phyloP scores from a whole-genome alignment of 2,888 invertebrate genomes.

The Phaedon cochleariae region DNA sequence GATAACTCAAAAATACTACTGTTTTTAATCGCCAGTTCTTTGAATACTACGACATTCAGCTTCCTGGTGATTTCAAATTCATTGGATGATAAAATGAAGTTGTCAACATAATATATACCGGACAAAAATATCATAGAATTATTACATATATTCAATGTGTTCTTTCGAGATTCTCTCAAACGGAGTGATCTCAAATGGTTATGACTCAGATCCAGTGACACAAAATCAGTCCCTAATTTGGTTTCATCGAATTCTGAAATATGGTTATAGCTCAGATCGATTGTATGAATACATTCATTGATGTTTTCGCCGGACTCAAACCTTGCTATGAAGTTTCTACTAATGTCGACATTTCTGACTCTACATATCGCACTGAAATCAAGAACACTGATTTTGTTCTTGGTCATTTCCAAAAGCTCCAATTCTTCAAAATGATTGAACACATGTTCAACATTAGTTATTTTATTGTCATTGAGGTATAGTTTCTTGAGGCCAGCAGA shows the following conservation, averaged over 20 bases:
- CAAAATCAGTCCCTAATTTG: neutral
- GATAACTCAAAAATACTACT: neutral
- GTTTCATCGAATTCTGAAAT: constrained; percentile 17
- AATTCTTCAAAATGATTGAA: neutral
- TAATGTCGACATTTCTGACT: neutral
- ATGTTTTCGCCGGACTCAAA: neutral
- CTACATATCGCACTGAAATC: neutral
- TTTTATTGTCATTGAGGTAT: constrained; percentile 14
- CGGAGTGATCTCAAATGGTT: constrained; percentile 9
- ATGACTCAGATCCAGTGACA: constrained; percentile 22
- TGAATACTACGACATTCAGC: neutral
- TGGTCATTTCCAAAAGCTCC: neutral
- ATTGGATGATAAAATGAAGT: neutral
- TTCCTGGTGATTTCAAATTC: neutral
- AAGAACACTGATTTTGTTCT: neutral
- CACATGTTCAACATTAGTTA: neutral
- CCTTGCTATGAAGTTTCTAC: neutral
- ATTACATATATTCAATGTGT: neutral
- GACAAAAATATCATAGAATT: neutral
- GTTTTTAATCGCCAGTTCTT: neutral
- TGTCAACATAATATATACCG: neutral
- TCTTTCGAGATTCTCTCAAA: neutral
- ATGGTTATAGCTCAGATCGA: constrained; percentile 24
- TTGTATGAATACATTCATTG: neutral
- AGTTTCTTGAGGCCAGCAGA: constrained; percentile 1